Percentiles rank a stretch among this genome's conserved stretches.
Evolutionary conservation across 2,113 vertebrate genomes (phyloP).

Genomic region (Bufo gargarizans): DNA sequence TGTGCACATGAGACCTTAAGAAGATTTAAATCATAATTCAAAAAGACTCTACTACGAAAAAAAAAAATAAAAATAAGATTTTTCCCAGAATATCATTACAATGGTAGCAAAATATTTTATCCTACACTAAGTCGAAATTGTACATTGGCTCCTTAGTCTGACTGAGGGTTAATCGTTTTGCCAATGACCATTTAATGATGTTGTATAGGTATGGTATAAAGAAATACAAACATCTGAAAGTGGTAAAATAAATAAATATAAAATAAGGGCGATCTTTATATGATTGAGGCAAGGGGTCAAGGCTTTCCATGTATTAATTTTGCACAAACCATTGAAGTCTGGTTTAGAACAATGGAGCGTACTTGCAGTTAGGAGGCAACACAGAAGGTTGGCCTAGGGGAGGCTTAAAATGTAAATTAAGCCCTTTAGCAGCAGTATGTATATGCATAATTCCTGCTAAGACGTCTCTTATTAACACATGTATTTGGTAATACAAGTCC

Average conservation of each 20-base stretch:
- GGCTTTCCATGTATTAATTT: not conserved
- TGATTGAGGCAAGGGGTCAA: not conserved
- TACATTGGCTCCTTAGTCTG: too few relatives aligned
- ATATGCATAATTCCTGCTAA: not conserved
- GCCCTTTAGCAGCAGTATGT: not conserved
- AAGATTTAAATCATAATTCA: too few relatives aligned
- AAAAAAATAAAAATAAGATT: too few relatives aligned
- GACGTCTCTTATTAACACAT: not conserved
- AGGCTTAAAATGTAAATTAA: not conserved
- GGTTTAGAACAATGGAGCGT: not conserved
- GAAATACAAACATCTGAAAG: not conserved
- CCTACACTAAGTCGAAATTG: too few relatives aligned
- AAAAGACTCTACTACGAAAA: too few relatives aligned
- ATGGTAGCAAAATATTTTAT: too few relatives aligned
- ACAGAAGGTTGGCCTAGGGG: not conserved
- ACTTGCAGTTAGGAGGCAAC: not conserved
- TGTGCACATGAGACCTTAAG: too few relatives aligned
- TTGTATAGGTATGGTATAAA: not conserved
- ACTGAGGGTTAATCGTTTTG: not conserved
- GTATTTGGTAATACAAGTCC: not conserved
- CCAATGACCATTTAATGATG: not conserved
- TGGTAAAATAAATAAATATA: not conserved
- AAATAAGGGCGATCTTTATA: not conserved
- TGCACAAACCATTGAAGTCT: not conserved
- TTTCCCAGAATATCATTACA: too few relatives aligned